Evolutionary conservation across 30 jellyfish, hydroid and myxozoan species (phyloP), one percentile per base, ranked within the genome.

Genomic region (Cassiopea xamachana): DNA sequence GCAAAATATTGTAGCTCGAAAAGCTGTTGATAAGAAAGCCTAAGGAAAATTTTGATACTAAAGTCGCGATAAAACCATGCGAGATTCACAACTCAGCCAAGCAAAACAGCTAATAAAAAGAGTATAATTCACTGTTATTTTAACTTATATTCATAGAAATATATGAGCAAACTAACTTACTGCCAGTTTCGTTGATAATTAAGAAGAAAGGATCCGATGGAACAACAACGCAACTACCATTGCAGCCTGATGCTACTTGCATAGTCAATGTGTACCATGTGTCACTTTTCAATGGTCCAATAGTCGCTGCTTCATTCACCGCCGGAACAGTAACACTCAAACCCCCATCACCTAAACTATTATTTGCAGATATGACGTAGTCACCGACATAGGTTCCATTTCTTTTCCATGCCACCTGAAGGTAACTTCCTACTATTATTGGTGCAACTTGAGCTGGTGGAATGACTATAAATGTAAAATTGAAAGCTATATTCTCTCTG

Each of bases 161-260:
- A 10, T 55, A 27, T 55, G 64, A 55, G 12, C 7, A 55, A 3
- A 6, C 12, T 55, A 3, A 71, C 74, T 60, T 67, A 82, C 90
- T 73, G 64, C 73, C 48, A 1, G 82, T 49, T 39, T 73, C 73
- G 48, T 82, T 69, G 60, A 82, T 15, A 46, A 82, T 12, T 59
- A 82, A 15, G 48, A 82, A 82, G 60, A 27, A 82, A 10, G 90
- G 90, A 71, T 82, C 90, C 7, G 90, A 82, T 3, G 69, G 82
- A 43, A 69, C 69, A 4, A 82, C 19, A 2, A 67, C 82, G 12
- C 67, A 68, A 45, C 49, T 73, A 16, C 60, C 58, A 61, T 64
- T 58, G 67, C 51, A 62, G 39, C 45, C 43, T 12, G 48, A 15
- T 49, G 81, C 43, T 1, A 67, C 90, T 67, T 82, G 82, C 90